Percentiles rank a stretch among this genome's conserved stretches.
Evolutionary conservation across 2,797 vertebrate species (phyloP).

Genomic region (Malacoraja senta): DNA sequence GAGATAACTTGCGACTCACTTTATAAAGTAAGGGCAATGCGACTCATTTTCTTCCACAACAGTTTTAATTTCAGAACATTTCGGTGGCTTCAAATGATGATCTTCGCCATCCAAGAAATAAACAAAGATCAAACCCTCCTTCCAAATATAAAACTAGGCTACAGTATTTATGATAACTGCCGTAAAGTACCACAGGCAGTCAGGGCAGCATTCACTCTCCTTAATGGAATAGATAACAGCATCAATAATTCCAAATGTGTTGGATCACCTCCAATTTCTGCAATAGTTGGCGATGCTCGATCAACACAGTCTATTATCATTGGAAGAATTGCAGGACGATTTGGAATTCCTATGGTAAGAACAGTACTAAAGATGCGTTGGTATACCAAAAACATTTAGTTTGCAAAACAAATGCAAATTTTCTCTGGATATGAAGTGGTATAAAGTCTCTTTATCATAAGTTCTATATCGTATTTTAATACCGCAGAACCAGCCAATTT

Average conservation of each 20-base stretch:
- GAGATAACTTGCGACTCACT: not conserved
- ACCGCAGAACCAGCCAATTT: no score
- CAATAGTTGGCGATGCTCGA: constrained; percentile 61
- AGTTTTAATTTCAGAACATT: constrained; percentile 48
- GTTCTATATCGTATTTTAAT: no score
- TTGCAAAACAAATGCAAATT: not conserved
- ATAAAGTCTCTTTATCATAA: not conserved
- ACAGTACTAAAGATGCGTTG: not conserved
- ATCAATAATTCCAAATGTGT: constrained; percentile 43
- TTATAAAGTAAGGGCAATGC: not conserved
- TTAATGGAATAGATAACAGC: constrained; percentile 44
- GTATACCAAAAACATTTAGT: not conserved
- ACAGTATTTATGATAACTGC: constrained; percentile 59
- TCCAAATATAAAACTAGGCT: constrained; percentile 55
- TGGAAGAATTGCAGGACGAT: constrained; percentile 57
- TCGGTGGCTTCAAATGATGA: constrained; percentile 57
- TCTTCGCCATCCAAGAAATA: constrained; percentile 63
- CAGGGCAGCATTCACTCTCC: constrained; percentile 51
- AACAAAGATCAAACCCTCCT: constrained; percentile 50
- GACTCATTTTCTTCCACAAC: constrained; percentile 38
- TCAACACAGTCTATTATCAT: constrained; percentile 60
- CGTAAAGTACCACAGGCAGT: constrained; percentile 59
- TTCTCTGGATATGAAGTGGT: not conserved
- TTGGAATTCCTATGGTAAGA: constrained; percentile 59
- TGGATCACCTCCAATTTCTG: constrained; percentile 52